Conservation (phyloP, 1,140 invertebrate genomes). For the Microplitis demolitor region DNA sequence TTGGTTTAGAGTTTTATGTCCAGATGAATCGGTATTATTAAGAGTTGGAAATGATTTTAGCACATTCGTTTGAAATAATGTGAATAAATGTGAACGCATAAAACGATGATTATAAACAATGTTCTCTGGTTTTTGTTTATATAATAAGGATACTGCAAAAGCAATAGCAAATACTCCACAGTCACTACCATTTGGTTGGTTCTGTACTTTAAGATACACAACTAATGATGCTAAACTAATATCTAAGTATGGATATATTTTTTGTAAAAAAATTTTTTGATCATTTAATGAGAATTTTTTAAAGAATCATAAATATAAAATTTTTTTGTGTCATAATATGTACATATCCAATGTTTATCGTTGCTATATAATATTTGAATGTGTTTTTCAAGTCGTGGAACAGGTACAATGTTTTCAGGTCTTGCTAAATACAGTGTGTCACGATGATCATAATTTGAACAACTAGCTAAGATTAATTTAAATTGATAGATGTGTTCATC, state of each 20-base stretch:
- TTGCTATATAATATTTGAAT: slow-evolving; percentile 2
- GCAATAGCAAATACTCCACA: slow-evolving; percentile 21
- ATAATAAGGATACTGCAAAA: slow-evolving; percentile 10
- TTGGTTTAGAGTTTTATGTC: no score
- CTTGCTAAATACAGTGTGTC: background rate
- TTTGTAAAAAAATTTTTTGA: background rate
- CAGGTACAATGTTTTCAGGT: background rate
- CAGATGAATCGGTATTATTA: no score
- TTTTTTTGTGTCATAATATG: slow-evolving; percentile 7
- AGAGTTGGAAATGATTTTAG: background rate
- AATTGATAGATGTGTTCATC: background rate
- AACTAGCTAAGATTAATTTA: background rate
- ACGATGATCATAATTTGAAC: background rate
- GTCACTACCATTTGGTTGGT: slow-evolving; percentile 14
- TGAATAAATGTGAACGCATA: background rate
- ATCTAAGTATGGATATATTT: slow-evolving; percentile 6
- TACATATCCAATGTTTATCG: slow-evolving; percentile 17
- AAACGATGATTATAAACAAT: background rate
- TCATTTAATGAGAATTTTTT: background rate
- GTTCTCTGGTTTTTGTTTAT: background rate
- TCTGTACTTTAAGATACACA: slow-evolving; percentile 11
- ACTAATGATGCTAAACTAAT: background rate
- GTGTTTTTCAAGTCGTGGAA: background rate
- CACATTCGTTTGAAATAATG: background rate
- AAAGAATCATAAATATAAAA: slow-evolving; percentile 19